Conservation (phyloP, 2,888 invertebrate species). For the Mesorhabditis spiculigera region DNA sequence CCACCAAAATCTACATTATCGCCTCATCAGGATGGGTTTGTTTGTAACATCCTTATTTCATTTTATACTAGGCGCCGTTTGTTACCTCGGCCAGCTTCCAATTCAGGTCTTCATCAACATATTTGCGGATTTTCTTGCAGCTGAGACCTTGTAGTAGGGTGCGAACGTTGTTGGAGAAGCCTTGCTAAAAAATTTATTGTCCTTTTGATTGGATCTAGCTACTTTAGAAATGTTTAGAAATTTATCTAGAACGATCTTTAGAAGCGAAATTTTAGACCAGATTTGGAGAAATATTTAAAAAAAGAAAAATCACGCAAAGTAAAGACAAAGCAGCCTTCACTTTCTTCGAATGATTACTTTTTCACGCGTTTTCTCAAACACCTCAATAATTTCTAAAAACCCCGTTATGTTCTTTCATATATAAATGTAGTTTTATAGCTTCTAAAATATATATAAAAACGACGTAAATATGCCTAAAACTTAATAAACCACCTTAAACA, state of each 20-base stretch:
- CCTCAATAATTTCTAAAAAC: background rate
- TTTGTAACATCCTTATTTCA: constrained; percentile 72
- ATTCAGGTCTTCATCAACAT: constrained; percentile 46
- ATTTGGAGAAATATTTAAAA: too few species aligned
- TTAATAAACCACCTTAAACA: constrained; percentile 34
- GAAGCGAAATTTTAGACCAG: background rate
- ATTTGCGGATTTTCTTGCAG: constrained; percentile 40
- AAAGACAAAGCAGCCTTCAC: too few species aligned
- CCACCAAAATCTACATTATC: constrained; percentile 85
- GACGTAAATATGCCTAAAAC: background rate
- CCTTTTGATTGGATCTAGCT: background rate
- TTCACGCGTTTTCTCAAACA: background rate
- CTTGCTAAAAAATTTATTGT: constrained; percentile 26
- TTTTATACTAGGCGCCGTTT: constrained; percentile 82
- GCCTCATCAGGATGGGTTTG: constrained; percentile 77
- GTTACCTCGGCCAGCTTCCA: constrained; percentile 34
- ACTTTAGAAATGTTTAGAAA: background rate
- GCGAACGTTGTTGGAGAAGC: constrained; percentile 43
- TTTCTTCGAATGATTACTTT: background rate
- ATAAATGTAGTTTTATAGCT: background rate
- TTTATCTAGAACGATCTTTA: background rate
- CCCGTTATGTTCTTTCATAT: background rate
- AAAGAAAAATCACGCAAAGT: too few species aligned
- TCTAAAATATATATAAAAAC: background rate
- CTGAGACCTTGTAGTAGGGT: constrained; percentile 37